These are phyloP conservation scores for Drosophila yooni DNA, from an alignment of 2,888 invertebrate genomes.

Conservation along the genomic window DNA sequence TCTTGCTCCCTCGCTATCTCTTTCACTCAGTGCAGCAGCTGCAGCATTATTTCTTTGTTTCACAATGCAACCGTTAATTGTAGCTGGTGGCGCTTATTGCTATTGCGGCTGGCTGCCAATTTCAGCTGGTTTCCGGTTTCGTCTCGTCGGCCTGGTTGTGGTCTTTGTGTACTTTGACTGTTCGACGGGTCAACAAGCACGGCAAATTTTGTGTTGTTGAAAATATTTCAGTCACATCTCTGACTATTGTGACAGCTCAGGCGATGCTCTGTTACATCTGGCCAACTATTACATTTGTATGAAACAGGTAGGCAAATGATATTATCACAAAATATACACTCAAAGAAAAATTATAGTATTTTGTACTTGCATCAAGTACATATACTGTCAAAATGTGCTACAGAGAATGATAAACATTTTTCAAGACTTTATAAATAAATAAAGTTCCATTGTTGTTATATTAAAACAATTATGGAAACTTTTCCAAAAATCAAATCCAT, in stretches of 20 bases:
- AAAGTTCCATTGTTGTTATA: background rate
- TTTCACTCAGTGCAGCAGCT: background rate
- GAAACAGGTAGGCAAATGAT: no score
- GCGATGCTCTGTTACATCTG: conserved; percentile 3
- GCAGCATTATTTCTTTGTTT: background rate
- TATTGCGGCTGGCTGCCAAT: background rate
- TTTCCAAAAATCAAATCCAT: background rate
- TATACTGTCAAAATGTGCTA: background rate
- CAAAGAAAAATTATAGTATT: background rate
- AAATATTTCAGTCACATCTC: conserved; percentile 41
- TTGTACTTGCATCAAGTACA: background rate
- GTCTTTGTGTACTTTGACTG: conserved; percentile 18
- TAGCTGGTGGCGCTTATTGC: background rate
- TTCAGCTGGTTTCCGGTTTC: background rate
- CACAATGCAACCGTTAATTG: background rate
- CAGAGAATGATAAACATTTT: background rate
- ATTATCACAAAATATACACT: no score
- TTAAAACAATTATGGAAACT: background rate
- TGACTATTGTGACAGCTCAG: conserved; percentile 40
- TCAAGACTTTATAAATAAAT: background rate
- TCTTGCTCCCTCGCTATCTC: background rate
- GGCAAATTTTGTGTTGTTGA: conserved; percentile 51
- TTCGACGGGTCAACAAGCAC: conserved; percentile 33
- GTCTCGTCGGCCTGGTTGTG: background rate
- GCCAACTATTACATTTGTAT: no score